Evolutionary conservation across 2,797 vertebrate species (phyloP).

Genomic region (Orestias chungarensis): DNA sequence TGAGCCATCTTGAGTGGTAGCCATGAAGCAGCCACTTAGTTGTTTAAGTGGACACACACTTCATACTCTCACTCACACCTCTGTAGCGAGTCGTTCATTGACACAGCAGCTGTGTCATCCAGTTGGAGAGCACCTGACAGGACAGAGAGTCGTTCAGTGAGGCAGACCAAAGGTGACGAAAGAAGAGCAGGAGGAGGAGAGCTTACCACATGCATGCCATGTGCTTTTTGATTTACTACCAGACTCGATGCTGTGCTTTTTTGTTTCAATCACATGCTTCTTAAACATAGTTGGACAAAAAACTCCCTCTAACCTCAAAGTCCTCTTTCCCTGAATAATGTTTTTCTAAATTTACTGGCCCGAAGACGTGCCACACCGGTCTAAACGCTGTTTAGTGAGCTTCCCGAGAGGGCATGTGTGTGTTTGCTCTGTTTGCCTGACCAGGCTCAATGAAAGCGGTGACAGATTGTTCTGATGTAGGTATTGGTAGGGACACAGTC

Average conservation of each 20-base stretch:
- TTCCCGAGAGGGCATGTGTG: conserved; percentile 22
- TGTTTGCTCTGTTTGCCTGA: conserved; percentile 21
- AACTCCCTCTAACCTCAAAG: conserved; percentile 48
- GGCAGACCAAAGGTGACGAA: conserved; percentile 26
- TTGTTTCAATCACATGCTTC: conserved; percentile 58
- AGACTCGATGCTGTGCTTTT: conserved; percentile 42
- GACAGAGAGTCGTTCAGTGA: conserved; percentile 28
- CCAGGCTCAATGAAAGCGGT: conserved; percentile 60
- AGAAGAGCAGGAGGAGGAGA: conserved; percentile 26
- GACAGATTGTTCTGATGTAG: conserved; percentile 78
- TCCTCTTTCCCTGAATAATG: conserved; percentile 40
- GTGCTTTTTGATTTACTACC: conserved; percentile 72
- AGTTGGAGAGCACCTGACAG: conserved; percentile 31
- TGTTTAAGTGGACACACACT: conserved; percentile 76
- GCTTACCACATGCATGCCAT: conserved; percentile 69
- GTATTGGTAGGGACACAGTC: conserved; percentile 57
- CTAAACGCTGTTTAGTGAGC: conserved; percentile 51
- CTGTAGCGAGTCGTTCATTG: conserved; percentile 29
- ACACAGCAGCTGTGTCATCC: conserved; percentile 54
- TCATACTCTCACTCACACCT: conserved; percentile 57
- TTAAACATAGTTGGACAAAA: conserved; percentile 53
- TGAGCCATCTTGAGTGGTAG: conserved; percentile 67
- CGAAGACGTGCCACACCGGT: conserved; percentile 49
- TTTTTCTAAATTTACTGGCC: conserved; percentile 59
- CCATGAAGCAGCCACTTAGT: conserved; percentile 71